Conservation (phyloP, 2,797 vertebrate genomes). For the Labroides dimidiatus region DNA sequence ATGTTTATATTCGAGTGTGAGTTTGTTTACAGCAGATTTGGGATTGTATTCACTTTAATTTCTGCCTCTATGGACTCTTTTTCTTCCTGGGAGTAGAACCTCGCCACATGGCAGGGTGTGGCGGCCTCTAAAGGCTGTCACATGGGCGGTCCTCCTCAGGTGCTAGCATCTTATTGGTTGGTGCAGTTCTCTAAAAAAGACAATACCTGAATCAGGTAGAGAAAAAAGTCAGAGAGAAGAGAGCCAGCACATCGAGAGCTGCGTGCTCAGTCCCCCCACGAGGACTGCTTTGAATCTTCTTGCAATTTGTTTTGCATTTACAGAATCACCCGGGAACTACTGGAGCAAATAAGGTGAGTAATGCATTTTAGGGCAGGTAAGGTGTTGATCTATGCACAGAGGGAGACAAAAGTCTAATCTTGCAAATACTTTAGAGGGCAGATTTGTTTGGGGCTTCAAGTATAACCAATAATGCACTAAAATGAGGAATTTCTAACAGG, state of each 20-base stretch:
- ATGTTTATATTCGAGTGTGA: slow-evolving; percentile 10
- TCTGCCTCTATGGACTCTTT: slow-evolving; percentile 9
- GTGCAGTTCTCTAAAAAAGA: slow-evolving; percentile 80
- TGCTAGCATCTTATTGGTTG: slow-evolving; percentile 82
- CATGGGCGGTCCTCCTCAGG: slow-evolving; percentile 73
- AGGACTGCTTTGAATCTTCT: slow-evolving; percentile 25
- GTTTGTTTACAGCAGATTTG: not conserved
- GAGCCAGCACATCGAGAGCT: slow-evolving; percentile 46
- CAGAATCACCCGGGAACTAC: slow-evolving; percentile 51
- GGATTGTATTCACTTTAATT: slow-evolving; percentile 19
- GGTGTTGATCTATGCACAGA: slow-evolving; percentile 13
- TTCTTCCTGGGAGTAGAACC: slow-evolving; percentile 22
- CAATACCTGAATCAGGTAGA: slow-evolving; percentile 83
- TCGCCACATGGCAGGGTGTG: slow-evolving; percentile 79
- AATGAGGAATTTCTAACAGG: slow-evolving; percentile 18
- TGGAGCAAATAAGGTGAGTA: slow-evolving; percentile 72
- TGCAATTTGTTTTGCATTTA: slow-evolving; percentile 20
- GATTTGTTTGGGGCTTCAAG: slow-evolving; percentile 15
- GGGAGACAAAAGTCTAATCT: slow-evolving; percentile 8
- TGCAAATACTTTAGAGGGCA: not conserved
- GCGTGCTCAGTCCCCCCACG: slow-evolving; percentile 10
- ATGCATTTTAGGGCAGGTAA: slow-evolving; percentile 52
- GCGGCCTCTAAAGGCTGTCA: slow-evolving; percentile 58
- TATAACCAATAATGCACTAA: not conserved
- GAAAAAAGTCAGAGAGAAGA: slow-evolving; percentile 85